Evolutionary conservation across 64 coral and sea anemone species (phyloP), one percentile per base, ranked within the genome.

Genomic region (Montipora capricornis): DNA sequence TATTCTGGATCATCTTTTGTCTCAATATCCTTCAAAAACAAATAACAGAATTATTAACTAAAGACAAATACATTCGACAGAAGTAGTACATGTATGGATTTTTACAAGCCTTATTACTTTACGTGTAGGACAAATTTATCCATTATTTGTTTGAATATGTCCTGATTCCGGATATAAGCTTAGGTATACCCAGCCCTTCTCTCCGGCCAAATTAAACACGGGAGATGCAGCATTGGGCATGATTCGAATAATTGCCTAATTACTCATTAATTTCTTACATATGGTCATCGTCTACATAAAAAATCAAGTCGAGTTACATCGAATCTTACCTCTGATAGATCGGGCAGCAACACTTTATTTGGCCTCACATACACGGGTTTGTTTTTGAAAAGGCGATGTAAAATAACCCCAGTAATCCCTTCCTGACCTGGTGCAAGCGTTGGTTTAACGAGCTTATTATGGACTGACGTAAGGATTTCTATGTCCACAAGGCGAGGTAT

Each of bases 351-450:
- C 68, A 75, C 85, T 52, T 74, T 51, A 74, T 57, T 74, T 88
- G 68, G 68, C 53, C 85, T 88, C 47, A 88, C 85, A 57, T 52
- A 74, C 16, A 74, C 16, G 15, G 68, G 85, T 44, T 87, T 87
- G 84, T 87, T 87, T 87, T 87, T 87, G 50, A 87, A 87, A 74
- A 87, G 84, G 66, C 84, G 45, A 87, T 87, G 84, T 9, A 47
- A 16, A 74, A 74, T 87, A 16, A 74, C 29, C 1, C 84, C 64
- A 14, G n/a, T 14, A 17, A 87, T 87, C 70, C 84, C 84, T 50
- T 47, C 84, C 11, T 87, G 84, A 51, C 64, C 66, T 1, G 84
- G 67, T 78, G 68, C 68, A 5, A 71, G 19, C 16, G 68, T 71
- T 71, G 68, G 68, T 7, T 71, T 71, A 11, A 71, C 20, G 2